Base-by-base conservation (phyloP, 2,888 invertebrate genomes). In the Mylabris sibirica region DNA sequence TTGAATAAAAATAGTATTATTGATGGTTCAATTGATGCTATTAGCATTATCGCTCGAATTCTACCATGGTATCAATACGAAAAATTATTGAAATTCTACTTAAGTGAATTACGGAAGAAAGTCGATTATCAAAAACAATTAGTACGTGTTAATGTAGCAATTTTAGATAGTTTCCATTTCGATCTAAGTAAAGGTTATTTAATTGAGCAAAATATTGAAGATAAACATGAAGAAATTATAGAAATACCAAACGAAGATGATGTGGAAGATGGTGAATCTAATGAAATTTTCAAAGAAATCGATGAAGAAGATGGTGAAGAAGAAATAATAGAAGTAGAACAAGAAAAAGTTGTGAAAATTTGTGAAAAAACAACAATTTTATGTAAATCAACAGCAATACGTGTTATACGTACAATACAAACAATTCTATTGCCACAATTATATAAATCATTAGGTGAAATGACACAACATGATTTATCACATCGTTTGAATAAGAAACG, bases 31-130 rank as follows among this genome's bases (percentile, higher is more conserved):
- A 93, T 97, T 70, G 94, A 95, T 81, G 89, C 93, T 0, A 85
- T 97, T 8, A 92, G 93, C 0, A 89, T 90, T 0, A 90, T 94
- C 64, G 94, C 95, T 78, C 88, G 88, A 75, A 85, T 93, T 61
- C 85, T 97, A 41, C 94, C 97, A 0, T 98, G 98, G 98, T 90
- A 93, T 78, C 92, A 94, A 69, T 98, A 98, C 78, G 92, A 95
- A 79, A 88, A 91, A 0, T 87, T 97, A 41, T 85, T 99, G 3
- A 93, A 93, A 76, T 89, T 90, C 77, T 97, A 96, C 83, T 86
- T 99, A 41, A 88, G 88, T 66, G 91, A 92, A 84, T 87, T 99
- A 81, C 88, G 92, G 0, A 87, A 88, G 62, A 89, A 91, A 9
- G 84, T 89, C 0, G 92, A 93, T 44, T 91, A 91, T 81, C 97